phyloP scores from a whole-genome alignment of 2,113 vertebrate genomes.

The Hippocampus mohnikei region DNA sequence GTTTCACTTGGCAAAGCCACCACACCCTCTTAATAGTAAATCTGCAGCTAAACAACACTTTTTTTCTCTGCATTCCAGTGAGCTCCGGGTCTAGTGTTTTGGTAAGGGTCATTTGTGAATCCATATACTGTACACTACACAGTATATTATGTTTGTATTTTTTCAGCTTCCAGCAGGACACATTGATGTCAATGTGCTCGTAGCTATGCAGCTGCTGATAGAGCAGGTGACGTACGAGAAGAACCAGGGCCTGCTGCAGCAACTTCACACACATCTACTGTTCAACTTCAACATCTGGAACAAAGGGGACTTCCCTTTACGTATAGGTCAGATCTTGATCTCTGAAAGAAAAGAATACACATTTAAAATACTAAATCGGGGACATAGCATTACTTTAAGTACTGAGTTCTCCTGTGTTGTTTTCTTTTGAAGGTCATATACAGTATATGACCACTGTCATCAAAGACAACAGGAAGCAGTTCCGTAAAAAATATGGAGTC shows the following conservation, averaged over 20 bases:
- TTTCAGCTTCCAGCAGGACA: constrained; percentile 80
- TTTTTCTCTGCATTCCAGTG: constrained; percentile 9
- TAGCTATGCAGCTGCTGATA: constrained; percentile 87
- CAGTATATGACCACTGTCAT: constrained; percentile 96
- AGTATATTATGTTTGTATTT: background rate
- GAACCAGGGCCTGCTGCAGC: constrained; percentile 84
- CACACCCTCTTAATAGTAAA: constrained; percentile 37
- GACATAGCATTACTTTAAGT: background rate
- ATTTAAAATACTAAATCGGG: background rate
- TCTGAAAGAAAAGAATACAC: background rate
- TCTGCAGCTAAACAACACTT: constrained; percentile 20
- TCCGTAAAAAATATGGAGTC: constrained; percentile 91
- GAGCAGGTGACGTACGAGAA: constrained; percentile 91
- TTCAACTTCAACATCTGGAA: constrained; percentile 98
- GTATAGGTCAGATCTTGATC: constrained; percentile 79
- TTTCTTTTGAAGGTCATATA: constrained; percentile 81
- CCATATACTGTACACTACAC: background rate
- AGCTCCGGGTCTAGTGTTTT: constrained; percentile 19
- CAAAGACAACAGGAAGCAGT: constrained; percentile 94
- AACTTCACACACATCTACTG: constrained; percentile 89
- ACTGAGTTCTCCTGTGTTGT: background rate
- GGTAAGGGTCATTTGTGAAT: background rate
- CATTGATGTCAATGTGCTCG: constrained; percentile 91
- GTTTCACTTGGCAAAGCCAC: constrained; percentile 7
- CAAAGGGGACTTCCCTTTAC: constrained; percentile 92